These are phyloP conservation scores for Pheosia tremula DNA, from an alignment of 2,888 invertebrate genomes.

Conservation along the genomic window DNA sequence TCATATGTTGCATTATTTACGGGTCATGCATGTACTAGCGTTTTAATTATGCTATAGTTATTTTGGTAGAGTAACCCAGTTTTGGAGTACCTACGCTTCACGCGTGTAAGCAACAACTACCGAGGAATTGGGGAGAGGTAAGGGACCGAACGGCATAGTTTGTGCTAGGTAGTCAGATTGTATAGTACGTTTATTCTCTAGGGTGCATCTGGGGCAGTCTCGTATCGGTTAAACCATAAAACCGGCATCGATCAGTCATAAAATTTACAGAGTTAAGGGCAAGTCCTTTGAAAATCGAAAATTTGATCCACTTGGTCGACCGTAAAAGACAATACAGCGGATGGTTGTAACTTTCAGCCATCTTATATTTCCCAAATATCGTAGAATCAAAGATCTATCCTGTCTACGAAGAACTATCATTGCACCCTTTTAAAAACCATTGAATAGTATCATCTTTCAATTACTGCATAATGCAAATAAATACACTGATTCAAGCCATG, in stretches of 20 bases:
- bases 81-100: slow-evolving; percentile 26
- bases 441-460: slow-evolving; percentile 33
- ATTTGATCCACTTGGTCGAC: no score
- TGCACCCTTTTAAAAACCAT: slow-evolving; percentile 14
- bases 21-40: slow-evolving; percentile 32
- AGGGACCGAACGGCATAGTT: background rate
- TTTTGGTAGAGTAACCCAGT: slow-evolving; percentile 61
- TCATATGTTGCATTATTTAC: slow-evolving; percentile 23
- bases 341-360: no score
- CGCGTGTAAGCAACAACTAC: background rate
- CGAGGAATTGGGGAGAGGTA: background rate
- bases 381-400: slow-evolving; percentile 11
- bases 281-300: no score
- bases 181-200: no score
- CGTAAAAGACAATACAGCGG: no score
- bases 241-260: no score
- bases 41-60: slow-evolving; percentile 59
- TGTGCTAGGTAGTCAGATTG: background rate
- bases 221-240: no score
- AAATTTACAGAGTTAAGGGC: no score
- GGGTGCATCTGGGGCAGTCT: no score
- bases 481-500: slow-evolving; percentile 32
- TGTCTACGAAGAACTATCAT: slow-evolving; percentile 22
- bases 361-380: no score
- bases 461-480: slow-evolving; percentile 33